A percentile compares a stretch with the other conserved stretches of the same genome.
phyloP scores from a whole-genome alignment of 2,113 vertebrate species.

The Diphyllodes magnificus region DNA sequence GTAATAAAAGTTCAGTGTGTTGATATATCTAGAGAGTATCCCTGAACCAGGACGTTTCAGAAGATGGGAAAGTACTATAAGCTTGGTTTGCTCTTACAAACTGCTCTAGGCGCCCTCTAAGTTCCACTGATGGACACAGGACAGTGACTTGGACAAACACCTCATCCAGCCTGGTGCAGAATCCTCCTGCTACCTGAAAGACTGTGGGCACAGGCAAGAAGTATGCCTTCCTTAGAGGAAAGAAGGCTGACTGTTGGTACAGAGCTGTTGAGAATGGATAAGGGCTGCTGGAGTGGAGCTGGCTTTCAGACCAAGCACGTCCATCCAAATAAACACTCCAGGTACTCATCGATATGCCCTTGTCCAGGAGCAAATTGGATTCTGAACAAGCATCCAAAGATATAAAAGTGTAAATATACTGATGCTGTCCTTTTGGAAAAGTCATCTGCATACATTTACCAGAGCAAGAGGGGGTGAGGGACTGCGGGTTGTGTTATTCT shows the following conservation, averaged over 20 bases:
- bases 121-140: not conserved
- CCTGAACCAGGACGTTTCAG: not conserved
- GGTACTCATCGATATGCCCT: not conserved
- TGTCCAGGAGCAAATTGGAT: constrained; percentile 1
- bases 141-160: not conserved
- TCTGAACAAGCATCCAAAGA: not conserved
- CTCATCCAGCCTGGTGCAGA: not conserved
- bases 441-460: not conserved
- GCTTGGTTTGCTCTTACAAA: not conserved
- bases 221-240: not conserved
- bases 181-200: not conserved
- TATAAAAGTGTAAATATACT: not conserved
- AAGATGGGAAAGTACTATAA: not conserved
- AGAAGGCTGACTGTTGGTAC: not conserved
- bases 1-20: not conserved
- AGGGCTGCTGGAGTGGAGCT: not conserved
- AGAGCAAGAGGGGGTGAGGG: not conserved
- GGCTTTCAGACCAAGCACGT: not conserved
- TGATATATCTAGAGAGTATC: not conserved
- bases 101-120: not conserved
- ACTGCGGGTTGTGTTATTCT: not conserved
- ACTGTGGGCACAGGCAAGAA: not conserved
- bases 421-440: not conserved
- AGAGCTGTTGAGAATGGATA: not conserved
- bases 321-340: not conserved